Evolutionary conservation across 2,888 invertebrate species (phyloP).

Genomic region (Drosophila greeni): DNA sequence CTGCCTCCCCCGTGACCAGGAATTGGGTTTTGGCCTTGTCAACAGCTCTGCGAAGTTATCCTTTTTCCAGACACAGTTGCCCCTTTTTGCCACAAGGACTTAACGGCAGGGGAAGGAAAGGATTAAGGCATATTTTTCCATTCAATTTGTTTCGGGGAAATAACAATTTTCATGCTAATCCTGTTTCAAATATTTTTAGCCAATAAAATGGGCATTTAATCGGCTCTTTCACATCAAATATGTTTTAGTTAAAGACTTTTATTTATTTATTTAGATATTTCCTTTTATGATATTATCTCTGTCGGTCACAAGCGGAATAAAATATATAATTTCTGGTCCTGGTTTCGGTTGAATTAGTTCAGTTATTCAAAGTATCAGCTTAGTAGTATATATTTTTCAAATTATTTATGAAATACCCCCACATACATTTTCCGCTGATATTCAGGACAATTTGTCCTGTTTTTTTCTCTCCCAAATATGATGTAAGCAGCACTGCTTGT

Average conservation of each 20-base stretch:
- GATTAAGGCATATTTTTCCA: neutral
- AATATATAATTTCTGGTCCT: neutral
- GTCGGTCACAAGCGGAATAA: no score
- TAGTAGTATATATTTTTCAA: neutral
- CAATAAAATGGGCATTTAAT: neutral
- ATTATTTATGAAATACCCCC: no score
- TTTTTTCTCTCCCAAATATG: slow-evolving; percentile 1
- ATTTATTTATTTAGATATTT: neutral
- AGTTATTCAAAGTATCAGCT: neutral
- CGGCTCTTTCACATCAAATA: neutral
- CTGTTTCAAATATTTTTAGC: neutral
- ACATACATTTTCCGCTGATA: neutral
- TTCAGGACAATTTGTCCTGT: neutral
- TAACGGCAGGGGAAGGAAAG: no score
- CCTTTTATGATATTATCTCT: no score
- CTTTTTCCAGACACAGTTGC: slow-evolving; percentile 18
- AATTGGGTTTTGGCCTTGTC: slow-evolving; percentile 10
- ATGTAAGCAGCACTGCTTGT: slow-evolving; percentile 41
- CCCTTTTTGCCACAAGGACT: neutral
- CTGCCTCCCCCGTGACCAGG: neutral
- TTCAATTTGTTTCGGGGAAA: neutral
- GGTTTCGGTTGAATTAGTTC: neutral
- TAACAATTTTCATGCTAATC: neutral
- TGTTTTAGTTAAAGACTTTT: neutral
- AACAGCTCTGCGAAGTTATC: slow-evolving; percentile 3